Evolutionary conservation across 2,113 vertebrate genomes (phyloP).

Genomic region (Cranoglanis bouderius): DNA sequence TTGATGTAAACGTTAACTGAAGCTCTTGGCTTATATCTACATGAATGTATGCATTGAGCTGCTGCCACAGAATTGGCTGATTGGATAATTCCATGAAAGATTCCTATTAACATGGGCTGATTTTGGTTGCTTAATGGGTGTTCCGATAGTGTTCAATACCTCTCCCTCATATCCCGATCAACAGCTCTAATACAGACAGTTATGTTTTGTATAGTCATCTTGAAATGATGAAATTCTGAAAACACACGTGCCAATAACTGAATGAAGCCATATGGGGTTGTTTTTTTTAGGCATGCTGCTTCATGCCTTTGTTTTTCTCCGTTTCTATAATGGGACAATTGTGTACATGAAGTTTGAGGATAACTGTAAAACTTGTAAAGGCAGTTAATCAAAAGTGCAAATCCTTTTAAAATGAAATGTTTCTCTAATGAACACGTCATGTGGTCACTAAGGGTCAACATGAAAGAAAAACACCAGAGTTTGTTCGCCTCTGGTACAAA

Average conservation of each 20-base stretch:
- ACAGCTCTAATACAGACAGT: slow-evolving; percentile 6
- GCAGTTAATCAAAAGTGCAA: neutral
- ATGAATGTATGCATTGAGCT: neutral
- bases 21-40: neutral
- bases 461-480: slow-evolving; percentile 23
- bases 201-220: slow-evolving; percentile 8
- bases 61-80: neutral
- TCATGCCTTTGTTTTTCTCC: neutral
- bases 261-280: slow-evolving; percentile 1
- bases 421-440: slow-evolving; percentile 2
- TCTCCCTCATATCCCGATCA: neutral
- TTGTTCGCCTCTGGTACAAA: neutral
- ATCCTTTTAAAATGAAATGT: neutral
- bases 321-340: neutral
- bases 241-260: slow-evolving; percentile 14
- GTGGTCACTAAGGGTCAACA: neutral
- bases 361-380: neutral
- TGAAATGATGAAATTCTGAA: slow-evolving; percentile 32
- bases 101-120: too few relatives aligned
- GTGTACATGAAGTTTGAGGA: neutral
- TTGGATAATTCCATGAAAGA: neutral
- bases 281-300: neutral
- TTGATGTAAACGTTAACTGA: neutral
- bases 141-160: neutral
- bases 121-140: neutral